These are phyloP conservation scores for Anthopleura sola DNA, from an alignment of 64 coral and sea anemone genomes.

Conservation along the genomic window DNA sequence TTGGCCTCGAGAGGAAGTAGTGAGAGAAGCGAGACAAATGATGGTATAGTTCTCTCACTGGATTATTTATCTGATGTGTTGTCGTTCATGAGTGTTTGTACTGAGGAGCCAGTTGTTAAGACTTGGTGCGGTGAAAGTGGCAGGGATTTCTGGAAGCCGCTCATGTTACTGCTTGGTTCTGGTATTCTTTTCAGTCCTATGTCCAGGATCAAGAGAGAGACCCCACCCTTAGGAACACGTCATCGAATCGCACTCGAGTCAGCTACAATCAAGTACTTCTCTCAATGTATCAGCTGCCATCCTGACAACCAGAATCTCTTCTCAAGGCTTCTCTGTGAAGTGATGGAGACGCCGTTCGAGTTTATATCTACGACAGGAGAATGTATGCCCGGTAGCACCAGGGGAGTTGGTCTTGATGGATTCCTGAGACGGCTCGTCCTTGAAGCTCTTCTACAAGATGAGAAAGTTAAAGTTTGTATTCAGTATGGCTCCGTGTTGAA, in stretches of 20 bases:
- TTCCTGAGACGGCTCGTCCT: slow-evolving; percentile 85
- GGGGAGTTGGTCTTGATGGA: slow-evolving; percentile 47
- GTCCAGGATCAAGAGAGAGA: not conserved
- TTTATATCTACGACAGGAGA: not conserved
- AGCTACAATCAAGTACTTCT: slow-evolving; percentile 62
- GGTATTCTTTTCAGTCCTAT: slow-evolving; percentile 17
- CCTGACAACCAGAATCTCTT: slow-evolving; percentile 69
- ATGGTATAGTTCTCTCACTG: slow-evolving; percentile 16
- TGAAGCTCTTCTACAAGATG: slow-evolving; percentile 77
- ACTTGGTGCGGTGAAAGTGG: slow-evolving; percentile 47
- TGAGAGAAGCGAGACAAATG: slow-evolving; percentile 11
- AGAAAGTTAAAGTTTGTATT: slow-evolving; percentile 63
- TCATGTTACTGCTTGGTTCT: slow-evolving; percentile 12
- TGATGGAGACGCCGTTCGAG: slow-evolving; percentile 26
- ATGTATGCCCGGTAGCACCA: not conserved
- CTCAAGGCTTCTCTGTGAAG: slow-evolving; percentile 59
- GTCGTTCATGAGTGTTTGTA: slow-evolving; percentile 25
- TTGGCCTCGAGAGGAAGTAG: not conserved
- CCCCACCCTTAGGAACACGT: not conserved
- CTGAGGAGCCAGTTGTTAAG: slow-evolving; percentile 27
- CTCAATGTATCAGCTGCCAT: slow-evolving; percentile 60
- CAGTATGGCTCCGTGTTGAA: slow-evolving; percentile 32
- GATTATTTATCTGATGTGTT: slow-evolving; percentile 27
- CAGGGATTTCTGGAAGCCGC: slow-evolving; percentile 32
- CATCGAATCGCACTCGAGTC: slow-evolving; percentile 70